Evolutionary conservation across 2,888 invertebrate species (phyloP), one percentile per base, ranked within the genome.

Genomic region (Hermodice carunculata): DNA sequence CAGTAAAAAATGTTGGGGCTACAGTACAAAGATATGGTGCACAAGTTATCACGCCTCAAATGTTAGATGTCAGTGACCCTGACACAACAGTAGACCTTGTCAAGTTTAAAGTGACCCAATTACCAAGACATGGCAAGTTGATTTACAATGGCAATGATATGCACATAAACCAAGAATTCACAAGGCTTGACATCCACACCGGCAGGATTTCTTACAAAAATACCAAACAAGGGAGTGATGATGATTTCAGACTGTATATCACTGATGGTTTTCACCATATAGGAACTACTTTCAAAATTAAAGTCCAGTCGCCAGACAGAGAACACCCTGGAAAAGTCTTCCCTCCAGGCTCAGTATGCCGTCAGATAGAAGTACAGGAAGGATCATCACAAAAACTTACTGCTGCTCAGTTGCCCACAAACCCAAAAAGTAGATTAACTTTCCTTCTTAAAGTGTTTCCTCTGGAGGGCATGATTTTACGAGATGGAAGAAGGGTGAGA

Each of bases 231-330:
- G 70, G 76, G 17, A 69, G 71, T 49, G 69, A 73, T 49, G 86
- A 86, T 64, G 58, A 64, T 11, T 81, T 86, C 63, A 66, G 66
- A n/a, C 53, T 86, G 19, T 82, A 84, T 61, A 78, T 84, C 0
- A 79, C 83, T 4, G 86, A 86, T 74, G 85, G 86, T 2, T 69
- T 81, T n/a, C 85, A 86, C 64, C 73, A 71, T 59, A 77, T 86
- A 32, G 82, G 84, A 14, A 72, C 78, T 3, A 78, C 65, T 3
- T 71, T 86, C 42, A 76, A 77, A 37, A 74, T 86, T 4, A 69
- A 62, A 1, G 73, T 86, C 29, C 67, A 71, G n/a, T 75, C 77
- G 11, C 73, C 80, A 28, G 85, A 84, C 59, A 82, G 83, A 61
- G 81, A 83, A 58, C 71, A 76, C 3, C 79, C 84, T 1, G 67